Percentiles rank a stretch among this genome's conserved stretches.
Conservation (phyloP, 2,888 invertebrate species). For the Flexamia atlantica region DNA sequence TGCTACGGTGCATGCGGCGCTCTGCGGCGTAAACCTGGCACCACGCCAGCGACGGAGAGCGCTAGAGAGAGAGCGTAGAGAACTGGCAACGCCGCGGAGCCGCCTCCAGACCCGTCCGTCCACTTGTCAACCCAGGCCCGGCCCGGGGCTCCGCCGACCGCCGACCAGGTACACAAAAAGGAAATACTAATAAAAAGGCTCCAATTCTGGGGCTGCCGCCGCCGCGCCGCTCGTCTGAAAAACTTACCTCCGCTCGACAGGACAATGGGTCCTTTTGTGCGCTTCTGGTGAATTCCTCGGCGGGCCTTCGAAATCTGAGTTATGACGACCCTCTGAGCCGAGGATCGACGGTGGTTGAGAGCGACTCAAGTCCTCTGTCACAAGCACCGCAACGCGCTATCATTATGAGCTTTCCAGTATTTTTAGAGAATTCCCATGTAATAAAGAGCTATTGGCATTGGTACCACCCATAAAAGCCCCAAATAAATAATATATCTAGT, state of each 20-base stretch:
- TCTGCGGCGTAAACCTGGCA: conserved; percentile 7
- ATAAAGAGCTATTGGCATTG: no score
- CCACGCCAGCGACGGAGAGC: no score
- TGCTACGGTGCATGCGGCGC: background rate
- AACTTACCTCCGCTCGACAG: background rate
- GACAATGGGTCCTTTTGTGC: conserved; percentile 42
- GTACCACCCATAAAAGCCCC: no score
- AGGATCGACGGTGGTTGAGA: no score
- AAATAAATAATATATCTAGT: no score
- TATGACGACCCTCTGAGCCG: conserved; percentile 29
- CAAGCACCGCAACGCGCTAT: no score
- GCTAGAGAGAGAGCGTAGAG: conserved; percentile 26
- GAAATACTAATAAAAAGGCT: conserved; percentile 54
- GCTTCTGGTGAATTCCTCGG: conserved; percentile 49
- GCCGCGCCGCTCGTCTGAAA: background rate
- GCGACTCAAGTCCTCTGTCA: no score
- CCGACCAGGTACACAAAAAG: conserved; percentile 53
- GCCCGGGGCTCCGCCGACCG: background rate
- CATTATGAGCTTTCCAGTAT: no score
- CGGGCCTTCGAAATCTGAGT: conserved; percentile 20
- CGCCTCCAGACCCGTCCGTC: conserved; percentile 40
- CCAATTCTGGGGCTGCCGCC: conserved; percentile 28
- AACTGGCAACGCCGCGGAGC: conserved; percentile 32
- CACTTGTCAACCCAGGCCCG: conserved; percentile 50
- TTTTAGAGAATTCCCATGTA: no score